Conservation (phyloP, 2,888 invertebrate genomes). For the Augiades crinisus region DNA sequence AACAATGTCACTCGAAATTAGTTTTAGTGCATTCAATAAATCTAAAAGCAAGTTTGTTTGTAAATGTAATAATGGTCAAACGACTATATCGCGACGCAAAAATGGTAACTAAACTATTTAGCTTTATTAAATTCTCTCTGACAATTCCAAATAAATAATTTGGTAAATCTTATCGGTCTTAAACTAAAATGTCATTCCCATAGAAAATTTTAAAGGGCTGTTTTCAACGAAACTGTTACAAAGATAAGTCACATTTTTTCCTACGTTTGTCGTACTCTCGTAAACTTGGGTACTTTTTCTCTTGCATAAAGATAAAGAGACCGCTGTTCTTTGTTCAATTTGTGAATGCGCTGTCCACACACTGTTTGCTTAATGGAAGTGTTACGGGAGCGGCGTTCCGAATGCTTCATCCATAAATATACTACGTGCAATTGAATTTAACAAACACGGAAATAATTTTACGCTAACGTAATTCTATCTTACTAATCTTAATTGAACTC, state of each 20-base stretch:
- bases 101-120: no score
- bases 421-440: not conserved
- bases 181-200: not conserved
- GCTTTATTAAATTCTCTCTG: no score
- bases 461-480: no score
- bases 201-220: not conserved
- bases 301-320: slow-evolving; percentile 15
- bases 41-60: no score
- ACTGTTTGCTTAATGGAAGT: slow-evolving; percentile 21
- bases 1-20: no score
- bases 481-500: not conserved
- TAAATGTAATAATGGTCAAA: no score
- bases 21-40: no score
- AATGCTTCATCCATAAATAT: not conserved
- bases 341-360: slow-evolving; percentile 19
- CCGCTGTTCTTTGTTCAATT: slow-evolving; percentile 18
- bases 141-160: not conserved
- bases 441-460: not conserved
- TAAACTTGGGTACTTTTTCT: slow-evolving; percentile 17
- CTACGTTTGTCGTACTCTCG: slow-evolving; percentile 5
- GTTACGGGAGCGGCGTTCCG: slow-evolving; percentile 3
- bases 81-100: no score
- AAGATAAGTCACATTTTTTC: not conserved
- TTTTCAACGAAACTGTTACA: not conserved
- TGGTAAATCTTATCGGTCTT: not conserved